Conservation (phyloP, 2,113 vertebrate genomes). For the Ictalurus furcatus region DNA sequence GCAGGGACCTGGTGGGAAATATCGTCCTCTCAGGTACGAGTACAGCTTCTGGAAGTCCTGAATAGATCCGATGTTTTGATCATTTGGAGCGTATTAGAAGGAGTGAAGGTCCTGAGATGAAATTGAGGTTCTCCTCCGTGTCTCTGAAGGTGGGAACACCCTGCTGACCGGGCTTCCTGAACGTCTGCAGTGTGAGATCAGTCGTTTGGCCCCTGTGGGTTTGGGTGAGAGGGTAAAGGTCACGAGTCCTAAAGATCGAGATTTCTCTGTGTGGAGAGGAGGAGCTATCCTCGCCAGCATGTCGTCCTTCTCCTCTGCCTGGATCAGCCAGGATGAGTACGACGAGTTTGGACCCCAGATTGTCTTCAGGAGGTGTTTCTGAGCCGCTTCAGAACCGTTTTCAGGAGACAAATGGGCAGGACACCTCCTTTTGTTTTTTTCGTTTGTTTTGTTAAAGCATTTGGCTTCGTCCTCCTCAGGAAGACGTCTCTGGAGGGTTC, state of each 20-base stretch:
- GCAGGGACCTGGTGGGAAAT: constrained; percentile 68
- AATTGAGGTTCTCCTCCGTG: too few relatives aligned
- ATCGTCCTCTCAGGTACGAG: constrained; percentile 71
- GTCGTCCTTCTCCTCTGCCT: constrained; percentile 58
- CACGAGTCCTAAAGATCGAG: constrained; percentile 64
- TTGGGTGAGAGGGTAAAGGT: constrained; percentile 56
- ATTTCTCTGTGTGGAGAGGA: constrained; percentile 72
- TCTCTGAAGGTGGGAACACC: constrained; percentile 71
- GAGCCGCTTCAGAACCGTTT: constrained; percentile 25
- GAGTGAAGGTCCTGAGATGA: too few relatives aligned
- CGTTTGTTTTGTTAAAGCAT: neutral
- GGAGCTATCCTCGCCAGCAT: constrained; percentile 69
- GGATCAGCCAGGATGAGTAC: constrained; percentile 73
- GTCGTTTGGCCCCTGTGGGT: constrained; percentile 53
- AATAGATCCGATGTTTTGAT: too few relatives aligned
- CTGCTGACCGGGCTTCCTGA: constrained; percentile 67
- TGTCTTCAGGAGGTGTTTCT: constrained; percentile 77
- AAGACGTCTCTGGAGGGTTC: neutral
- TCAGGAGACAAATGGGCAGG: too few relatives aligned
- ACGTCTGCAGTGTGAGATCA: constrained; percentile 68
- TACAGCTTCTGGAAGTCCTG: too few relatives aligned
- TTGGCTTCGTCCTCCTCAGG: neutral
- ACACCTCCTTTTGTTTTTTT: too few relatives aligned
- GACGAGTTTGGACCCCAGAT: constrained; percentile 70
- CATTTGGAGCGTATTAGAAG: too few relatives aligned